Percentiles rank a stretch among this genome's conserved stretches.
Conservation (phyloP, 2,113 vertebrate genomes). For the Prochilodus magdalenae region DNA sequence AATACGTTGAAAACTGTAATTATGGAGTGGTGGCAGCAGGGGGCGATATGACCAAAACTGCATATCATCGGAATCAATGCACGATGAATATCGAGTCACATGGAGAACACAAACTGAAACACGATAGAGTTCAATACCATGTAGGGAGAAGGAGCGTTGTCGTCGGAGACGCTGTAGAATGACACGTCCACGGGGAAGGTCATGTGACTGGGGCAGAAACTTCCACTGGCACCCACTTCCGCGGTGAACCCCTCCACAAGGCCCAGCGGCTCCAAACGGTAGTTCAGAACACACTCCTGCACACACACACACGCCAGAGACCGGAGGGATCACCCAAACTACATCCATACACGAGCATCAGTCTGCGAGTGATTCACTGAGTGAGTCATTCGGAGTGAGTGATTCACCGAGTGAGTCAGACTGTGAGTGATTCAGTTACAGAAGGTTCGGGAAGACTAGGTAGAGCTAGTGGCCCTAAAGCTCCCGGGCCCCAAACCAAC, state of each 20-base stretch:
- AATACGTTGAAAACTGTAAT: too few relatives aligned
- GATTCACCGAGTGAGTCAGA: background rate
- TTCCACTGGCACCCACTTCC: constrained; percentile 94
- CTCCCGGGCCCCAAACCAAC: background rate
- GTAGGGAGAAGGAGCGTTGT: constrained; percentile 98
- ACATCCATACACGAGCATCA: background rate
- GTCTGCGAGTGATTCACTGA: background rate
- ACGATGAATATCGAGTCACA: too few relatives aligned
- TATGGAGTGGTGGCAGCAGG: too few relatives aligned
- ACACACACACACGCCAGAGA: constrained; percentile 42
- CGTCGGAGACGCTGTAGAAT: constrained; percentile 98
- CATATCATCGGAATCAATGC: too few relatives aligned
- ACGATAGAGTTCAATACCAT: constrained; percentile 81
- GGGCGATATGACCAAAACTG: too few relatives aligned
- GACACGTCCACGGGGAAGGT: constrained; percentile 96
- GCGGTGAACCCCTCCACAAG: constrained; percentile 92
- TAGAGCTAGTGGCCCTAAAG: background rate
- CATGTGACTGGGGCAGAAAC: constrained; percentile 97
- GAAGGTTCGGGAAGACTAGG: background rate
- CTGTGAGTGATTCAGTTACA: constrained; percentile 15
- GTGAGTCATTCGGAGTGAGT: constrained; percentile 21
- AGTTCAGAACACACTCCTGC: constrained; percentile 96
- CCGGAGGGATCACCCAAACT: too few relatives aligned
- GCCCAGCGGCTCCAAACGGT: constrained; percentile 92
- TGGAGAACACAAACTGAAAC: background rate